Evolutionary conservation across 2,113 vertebrate genomes (phyloP), one percentile per base, ranked within the genome.

Genomic region (Lipotes vexillifer): DNA sequence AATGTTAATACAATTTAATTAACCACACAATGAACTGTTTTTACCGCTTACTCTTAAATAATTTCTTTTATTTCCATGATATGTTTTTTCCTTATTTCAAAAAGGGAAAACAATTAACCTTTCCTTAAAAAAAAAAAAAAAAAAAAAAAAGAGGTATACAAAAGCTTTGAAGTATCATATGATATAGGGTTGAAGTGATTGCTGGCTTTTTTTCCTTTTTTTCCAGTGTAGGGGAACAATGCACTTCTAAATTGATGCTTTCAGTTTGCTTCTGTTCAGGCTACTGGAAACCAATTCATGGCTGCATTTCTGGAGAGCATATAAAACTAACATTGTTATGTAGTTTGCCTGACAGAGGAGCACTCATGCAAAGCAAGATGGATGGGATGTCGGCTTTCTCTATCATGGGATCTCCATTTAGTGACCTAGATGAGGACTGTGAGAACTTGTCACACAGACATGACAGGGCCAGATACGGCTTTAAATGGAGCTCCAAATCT

Each of bases 361-460:
- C 97, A 93, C 84, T 98, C 98, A 97, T 98, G 98, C 97, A 98
- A 98, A 98, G 97, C 95, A 99, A 99, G 98, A 99, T 98, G 98
- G 98, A 99, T 99, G 98, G 90, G 94, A 97, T 98, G 98, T 98
- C 98, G 74, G 93, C 88, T 98, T 98, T 97, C 93, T 97, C 93
- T 98, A 97, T 98, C 98, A 97, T 97, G 98, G 98, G 98, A 98
- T 98, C 96, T 98, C 98, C 96, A 98, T 98, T 98, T 98, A 98
- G 98, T 98, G 98, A 99, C 98, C 98, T 91, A 98, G 98, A 98
- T 98, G 98, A 98, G 98, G 98, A 97, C 97, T 74, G 92, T 96
- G 88, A 98, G 92, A 98, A 98, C 97, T 98, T 97, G 97, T 98
- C 98, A 98, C 97, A 97, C 97, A 97, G 92, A 96, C 21, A 0